A percentile compares a stretch with the other conserved stretches of the same genome.
These are phyloP conservation scores for Sebastes reedi DNA, from an alignment of 2,797 vertebrate species.

Conservation along the genomic window DNA sequence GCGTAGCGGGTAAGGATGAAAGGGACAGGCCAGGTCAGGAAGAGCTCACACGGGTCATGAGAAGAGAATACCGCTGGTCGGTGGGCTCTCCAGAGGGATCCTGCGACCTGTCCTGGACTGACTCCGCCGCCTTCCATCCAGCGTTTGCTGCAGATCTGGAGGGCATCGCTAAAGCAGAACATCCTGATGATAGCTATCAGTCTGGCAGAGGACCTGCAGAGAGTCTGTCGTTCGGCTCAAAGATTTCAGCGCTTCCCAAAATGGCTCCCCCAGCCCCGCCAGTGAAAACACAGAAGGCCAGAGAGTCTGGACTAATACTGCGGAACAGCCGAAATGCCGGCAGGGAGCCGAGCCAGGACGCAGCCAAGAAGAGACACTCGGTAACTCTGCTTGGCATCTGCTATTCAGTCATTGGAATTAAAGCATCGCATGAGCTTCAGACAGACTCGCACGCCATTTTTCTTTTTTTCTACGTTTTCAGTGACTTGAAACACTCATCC, in stretches of 20 bases:
- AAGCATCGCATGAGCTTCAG: constrained; percentile 86
- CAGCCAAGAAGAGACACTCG: constrained; percentile 82
- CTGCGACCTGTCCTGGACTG: constrained; percentile 74
- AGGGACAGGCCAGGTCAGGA: constrained; percentile 66
- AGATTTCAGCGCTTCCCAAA: constrained; percentile 73
- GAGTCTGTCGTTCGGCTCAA: constrained; percentile 67
- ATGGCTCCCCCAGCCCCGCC: constrained; percentile 82
- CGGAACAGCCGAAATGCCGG: constrained; percentile 81
- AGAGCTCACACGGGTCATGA: constrained; percentile 57
- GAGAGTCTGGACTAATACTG: constrained; percentile 84
- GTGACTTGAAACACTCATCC: constrained; percentile 76
- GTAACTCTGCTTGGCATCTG: constrained; percentile 83
- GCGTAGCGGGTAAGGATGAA: constrained; percentile 77
- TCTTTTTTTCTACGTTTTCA: constrained; percentile 67
- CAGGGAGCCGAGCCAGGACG: constrained; percentile 78
- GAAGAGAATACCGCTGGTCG: constrained; percentile 80
- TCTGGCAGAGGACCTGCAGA: constrained; percentile 56
- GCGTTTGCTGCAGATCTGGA: constrained; percentile 51
- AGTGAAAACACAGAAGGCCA: constrained; percentile 85
- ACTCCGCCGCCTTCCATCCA: constrained; percentile 61
- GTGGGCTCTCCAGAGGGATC: constrained; percentile 77
- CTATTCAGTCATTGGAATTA: constrained; percentile 79
- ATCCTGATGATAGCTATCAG: constrained; percentile 55
- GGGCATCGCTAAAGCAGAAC: constrained; percentile 53
- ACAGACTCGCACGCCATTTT: constrained; percentile 76